phyloP scores from a whole-genome alignment of 2,888 invertebrate genomes.

The Noctua pronuba region DNA sequence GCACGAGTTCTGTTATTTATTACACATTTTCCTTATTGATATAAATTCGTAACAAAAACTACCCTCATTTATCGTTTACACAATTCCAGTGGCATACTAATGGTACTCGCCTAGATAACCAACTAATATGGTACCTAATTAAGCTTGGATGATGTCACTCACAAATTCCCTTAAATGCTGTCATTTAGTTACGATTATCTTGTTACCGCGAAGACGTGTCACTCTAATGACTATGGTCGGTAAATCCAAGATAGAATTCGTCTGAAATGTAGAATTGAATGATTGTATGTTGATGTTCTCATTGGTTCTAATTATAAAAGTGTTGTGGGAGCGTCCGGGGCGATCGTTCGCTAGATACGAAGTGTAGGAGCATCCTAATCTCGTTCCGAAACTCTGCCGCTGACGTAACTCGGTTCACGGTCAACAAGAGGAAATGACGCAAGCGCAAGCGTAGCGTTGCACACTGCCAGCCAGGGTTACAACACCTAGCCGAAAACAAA shows the following conservation, averaged over 20 bases:
- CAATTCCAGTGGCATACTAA: constrained; percentile 28
- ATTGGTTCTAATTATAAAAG: constrained; percentile 58
- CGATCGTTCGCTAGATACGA: constrained; percentile 76
- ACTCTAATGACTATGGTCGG: constrained; percentile 49
- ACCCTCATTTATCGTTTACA: constrained; percentile 43
- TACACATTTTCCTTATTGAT: constrained; percentile 59
- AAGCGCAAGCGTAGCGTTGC: constrained; percentile 79
- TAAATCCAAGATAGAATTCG: constrained; percentile 21
- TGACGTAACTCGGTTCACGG: constrained; percentile 89
- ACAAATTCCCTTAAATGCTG: constrained; percentile 70
- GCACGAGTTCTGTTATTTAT: constrained; percentile 26
- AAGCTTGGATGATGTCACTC: constrained; percentile 72
- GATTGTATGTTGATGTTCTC: constrained; percentile 47
- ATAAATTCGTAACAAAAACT: constrained; percentile 36
- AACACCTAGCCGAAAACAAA: constrained; percentile 75
- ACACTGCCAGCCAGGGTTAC: constrained; percentile 76
- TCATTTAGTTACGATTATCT: constrained; percentile 64
- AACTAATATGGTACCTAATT: constrained; percentile 71
- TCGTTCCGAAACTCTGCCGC: constrained; percentile 77
- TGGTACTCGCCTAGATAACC: constrained; percentile 52
- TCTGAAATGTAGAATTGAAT: constrained; percentile 37
- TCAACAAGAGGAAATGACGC: constrained; percentile 89
- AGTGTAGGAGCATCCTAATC: constrained; percentile 85
- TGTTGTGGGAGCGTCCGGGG: constrained; percentile 66
- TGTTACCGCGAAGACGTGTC: constrained; percentile 58